Percentiles rank a stretch among this genome's conserved stretches.
These are phyloP conservation scores for Drosophila limbata DNA, from an alignment of 2,888 invertebrate species.

Conservation along the genomic window DNA sequence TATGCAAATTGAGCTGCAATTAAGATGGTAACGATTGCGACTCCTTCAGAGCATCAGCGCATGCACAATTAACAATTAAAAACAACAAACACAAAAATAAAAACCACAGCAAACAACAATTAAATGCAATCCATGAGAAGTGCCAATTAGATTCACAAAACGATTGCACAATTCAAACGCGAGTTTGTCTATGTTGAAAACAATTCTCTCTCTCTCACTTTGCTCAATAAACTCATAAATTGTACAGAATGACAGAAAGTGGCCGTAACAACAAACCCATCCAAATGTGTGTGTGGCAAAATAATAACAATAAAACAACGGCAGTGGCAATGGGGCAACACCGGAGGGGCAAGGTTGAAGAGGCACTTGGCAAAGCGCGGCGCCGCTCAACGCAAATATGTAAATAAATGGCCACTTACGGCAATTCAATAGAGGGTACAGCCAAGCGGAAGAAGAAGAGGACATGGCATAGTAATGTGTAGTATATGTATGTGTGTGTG, in stretches of 20 bases:
- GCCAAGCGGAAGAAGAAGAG: constrained; percentile 13
- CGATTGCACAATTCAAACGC: constrained; percentile 21
- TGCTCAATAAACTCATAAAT: constrained; percentile 76
- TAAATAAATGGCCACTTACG: constrained; percentile 80
- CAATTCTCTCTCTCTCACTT: not conserved
- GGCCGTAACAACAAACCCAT: constrained; percentile 46
- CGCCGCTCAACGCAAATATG: constrained; percentile 76
- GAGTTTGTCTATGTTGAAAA: constrained; percentile 11
- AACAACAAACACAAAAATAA: constrained; percentile 18
- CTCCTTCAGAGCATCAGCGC: constrained; percentile 4
- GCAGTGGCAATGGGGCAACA: constrained; percentile 20
- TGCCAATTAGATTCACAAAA: constrained; percentile 66
- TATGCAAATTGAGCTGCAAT: constrained; percentile 78
- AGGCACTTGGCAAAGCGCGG: constrained; percentile 65
- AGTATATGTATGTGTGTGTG: constrained; percentile 4
- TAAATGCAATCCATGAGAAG: constrained; percentile 48
- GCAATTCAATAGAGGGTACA: constrained; percentile 65
- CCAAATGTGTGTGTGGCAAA: constrained; percentile 53
- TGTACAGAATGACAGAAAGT: constrained; percentile 71
- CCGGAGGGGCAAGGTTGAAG: constrained; percentile 56
- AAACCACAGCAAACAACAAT: constrained; percentile 20
- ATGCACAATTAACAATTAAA: constrained; percentile 29
- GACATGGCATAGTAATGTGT: constrained; percentile 10
- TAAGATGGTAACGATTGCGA: constrained; percentile 32
- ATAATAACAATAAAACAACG: constrained; percentile 76